Evolutionary conservation across 1,140 invertebrate species (phyloP), one percentile per base, ranked within the genome.

Genomic region (Aphaenogaster floridana): DNA sequence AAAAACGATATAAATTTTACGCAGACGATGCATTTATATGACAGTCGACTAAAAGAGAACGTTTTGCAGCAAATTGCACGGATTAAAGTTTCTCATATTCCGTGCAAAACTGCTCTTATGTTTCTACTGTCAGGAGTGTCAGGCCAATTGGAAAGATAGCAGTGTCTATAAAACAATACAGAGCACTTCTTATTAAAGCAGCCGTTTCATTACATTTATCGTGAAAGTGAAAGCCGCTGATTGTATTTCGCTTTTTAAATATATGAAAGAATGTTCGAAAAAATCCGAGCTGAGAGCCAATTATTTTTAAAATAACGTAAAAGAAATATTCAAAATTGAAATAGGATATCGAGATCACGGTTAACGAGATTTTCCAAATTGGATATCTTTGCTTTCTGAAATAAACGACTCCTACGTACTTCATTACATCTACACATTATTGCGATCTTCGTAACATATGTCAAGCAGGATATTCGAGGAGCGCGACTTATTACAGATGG

Each of bases 401-500:
- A 72, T 74, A 57, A 64, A 61, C 54, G 6, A 1, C 15, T 42
- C 15, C 5, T 54, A 42, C 6, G 36, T 84, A 39, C 1, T 36
- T 72, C 13, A 59, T 17, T 21, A 74, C 7, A 6, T 8, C 9
- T 17, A 59, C 17, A 50, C 34, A 39, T 63, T 76, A 84, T 84
- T 48, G 42, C 45, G n/a, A 50, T 84, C 28, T 15, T 17, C 8
- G 42, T 48, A 74, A 81, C 64, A 48, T 36, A 61, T 34, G 48
- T 34, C 77, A n/a, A 8, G 9, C 39, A 11, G 69, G 69, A 81
- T 66, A 88, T 81, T 81, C 42, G 68, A 76, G 59, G 42, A 74
- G 28, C 21, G 15, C 21, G 42, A 81, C 66, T 86, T 86, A 88
- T 89, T 39, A 76, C 72, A 28, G 50, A 87, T 68, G 50, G 72